Base-by-base conservation (phyloP, 2,888 invertebrate genomes). In the Phengaris alcon region DNA sequence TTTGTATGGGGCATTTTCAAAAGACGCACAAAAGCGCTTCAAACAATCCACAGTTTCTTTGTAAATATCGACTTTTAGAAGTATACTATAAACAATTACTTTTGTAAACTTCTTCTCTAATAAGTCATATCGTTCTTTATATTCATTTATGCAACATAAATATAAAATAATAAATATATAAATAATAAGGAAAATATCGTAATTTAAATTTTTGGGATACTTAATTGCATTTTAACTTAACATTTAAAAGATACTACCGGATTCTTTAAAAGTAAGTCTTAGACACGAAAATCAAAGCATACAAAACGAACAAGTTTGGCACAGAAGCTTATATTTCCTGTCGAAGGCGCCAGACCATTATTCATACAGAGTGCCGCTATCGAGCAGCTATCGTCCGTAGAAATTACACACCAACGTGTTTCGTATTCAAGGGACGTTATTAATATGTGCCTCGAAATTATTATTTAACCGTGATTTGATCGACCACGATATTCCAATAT, bases 371-470 rank as follows among this genome's bases (percentile, higher is more conserved):
- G 44, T 59, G 64, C 64, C 64, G 64, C 64, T 64, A 64, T 64
- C 35, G 0, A 64, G 64, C 22, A 22, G 22, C 12, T 64, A 64
- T 64, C 64, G 35, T 35, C 64, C 59, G 59, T 59, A 10, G 59
- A 59, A 57, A 59, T 59, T 59, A 59, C 59, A 59, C 68, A 72
- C 59, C 52, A 22, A 59, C 44, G 59, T 76, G 73, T 35, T 76
- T 75, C 77, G 75, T 77, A 64, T 64, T 35, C 64, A 64, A 64
- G 12, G 35, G 64, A 64, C 70, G 70, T 87, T 90, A 90, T 90
- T 44, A 64, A 91, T 91, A 90, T 90, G 90, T 90, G 87, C 86
- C 85, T 86, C 86, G 87, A 88, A 90, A 89, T 90, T 90, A 90
- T 90, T 88, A 88, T 90, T 89, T 89, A 88, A 89, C 87, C 87